Evolutionary conservation across 2,888 invertebrate genomes (phyloP).

Genomic region (Rhimphoctona megacephalus): DNA sequence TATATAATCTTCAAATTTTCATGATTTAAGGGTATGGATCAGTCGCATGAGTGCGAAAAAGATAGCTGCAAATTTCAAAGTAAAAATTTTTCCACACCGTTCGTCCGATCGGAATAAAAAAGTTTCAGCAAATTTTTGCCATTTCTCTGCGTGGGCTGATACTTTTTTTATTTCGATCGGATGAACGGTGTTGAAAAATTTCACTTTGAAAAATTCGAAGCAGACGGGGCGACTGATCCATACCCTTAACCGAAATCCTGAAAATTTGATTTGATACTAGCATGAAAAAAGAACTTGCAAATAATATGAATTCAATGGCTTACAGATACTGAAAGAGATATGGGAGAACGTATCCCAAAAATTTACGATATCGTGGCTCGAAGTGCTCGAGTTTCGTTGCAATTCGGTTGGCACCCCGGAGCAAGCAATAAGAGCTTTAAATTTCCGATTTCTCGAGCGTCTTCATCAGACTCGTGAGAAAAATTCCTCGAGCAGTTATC

Average conservation of each 20-base stretch:
- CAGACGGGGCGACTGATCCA: too few relatives aligned
- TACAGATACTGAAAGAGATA: slow-evolving; percentile 91
- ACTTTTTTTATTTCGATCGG: too few relatives aligned
- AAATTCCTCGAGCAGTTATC: slow-evolving; percentile 67
- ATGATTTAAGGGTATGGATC: too few relatives aligned
- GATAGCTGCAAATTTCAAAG: too few relatives aligned
- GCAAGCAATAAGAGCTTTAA: slow-evolving; percentile 85
- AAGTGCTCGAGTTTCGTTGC: slow-evolving; percentile 88
- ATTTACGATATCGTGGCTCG: slow-evolving; percentile 88
- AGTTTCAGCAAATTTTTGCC: too few relatives aligned
- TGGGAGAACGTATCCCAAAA: slow-evolving; percentile 89
- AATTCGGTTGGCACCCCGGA: slow-evolving; percentile 86
- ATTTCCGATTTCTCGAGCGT: slow-evolving; percentile 84
- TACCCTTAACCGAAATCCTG: neutral
- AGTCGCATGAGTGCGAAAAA: too few relatives aligned
- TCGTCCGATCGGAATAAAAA: too few relatives aligned
- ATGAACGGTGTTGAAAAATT: too few relatives aligned
- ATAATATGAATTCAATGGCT: neutral
- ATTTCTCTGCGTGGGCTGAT: too few relatives aligned
- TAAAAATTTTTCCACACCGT: too few relatives aligned
- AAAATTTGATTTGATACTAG: neutral
- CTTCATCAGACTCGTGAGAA: slow-evolving; percentile 82
- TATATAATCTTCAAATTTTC: neutral
- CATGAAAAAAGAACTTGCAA: neutral
- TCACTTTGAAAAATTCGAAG: too few relatives aligned